phyloP scores from a whole-genome alignment of 2,888 invertebrate species.

The Harpalus rubripes region DNA sequence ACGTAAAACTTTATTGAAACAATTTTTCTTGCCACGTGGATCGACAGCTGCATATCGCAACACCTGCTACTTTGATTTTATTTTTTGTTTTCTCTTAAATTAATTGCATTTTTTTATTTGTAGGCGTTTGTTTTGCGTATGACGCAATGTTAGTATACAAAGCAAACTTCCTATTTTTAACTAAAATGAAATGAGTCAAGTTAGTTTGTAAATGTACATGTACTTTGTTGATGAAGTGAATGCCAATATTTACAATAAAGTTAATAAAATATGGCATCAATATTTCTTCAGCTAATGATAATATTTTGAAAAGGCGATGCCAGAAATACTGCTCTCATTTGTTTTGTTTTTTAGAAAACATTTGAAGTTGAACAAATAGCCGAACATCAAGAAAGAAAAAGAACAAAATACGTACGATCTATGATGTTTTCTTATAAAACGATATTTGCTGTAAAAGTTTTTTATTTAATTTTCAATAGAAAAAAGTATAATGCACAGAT shows the following conservation, averaged over 20 bases:
- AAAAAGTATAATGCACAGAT: too few species aligned
- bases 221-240: not conserved
- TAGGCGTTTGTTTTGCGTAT: slow-evolving; percentile 29
- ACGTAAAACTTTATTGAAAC: not conserved
- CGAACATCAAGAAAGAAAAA: not conserved
- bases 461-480: too few species aligned
- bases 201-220: not conserved
- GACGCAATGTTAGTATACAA: slow-evolving; percentile 28
- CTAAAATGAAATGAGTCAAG: slow-evolving; percentile 8
- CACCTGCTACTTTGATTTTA: slow-evolving; percentile 17
- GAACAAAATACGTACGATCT: not conserved
- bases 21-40: not conserved
- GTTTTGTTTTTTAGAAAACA: slow-evolving; percentile 22
- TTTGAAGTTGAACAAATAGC: not conserved
- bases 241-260: slow-evolving; percentile 27
- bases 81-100: slow-evolving; percentile 14
- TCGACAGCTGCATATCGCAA: not conserved
- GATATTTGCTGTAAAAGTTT: too few species aligned
- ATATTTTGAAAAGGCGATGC: slow-evolving; percentile 12
- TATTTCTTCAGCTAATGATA: slow-evolving; percentile 23
- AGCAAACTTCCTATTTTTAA: slow-evolving; percentile 10
- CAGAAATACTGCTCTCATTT: slow-evolving; percentile 26
- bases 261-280: slow-evolving; percentile 25
- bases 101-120: not conserved
- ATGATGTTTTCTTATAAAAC: not conserved